These are phyloP conservation scores for Pseudotriccus pelzelni DNA, from an alignment of 2,797 vertebrate genomes.

Conservation along the genomic window DNA sequence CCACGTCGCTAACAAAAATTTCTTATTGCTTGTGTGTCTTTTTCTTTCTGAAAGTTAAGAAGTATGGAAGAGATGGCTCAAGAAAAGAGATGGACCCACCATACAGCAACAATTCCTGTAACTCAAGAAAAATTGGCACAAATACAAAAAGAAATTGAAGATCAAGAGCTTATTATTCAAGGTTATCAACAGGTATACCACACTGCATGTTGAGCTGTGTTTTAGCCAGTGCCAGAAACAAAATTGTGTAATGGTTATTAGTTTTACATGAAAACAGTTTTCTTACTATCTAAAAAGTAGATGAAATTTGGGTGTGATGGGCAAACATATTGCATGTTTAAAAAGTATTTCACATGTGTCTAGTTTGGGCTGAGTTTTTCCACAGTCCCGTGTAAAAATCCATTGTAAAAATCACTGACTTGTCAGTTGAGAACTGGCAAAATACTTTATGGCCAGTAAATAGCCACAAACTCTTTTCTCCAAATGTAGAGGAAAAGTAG, in stretches of 20 bases:
- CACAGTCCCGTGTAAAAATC: neutral
- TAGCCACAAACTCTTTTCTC: neutral
- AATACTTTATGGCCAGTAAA: neutral
- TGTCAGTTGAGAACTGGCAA: neutral
- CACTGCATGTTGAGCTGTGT: neutral
- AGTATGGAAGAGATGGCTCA: slow-evolving; percentile 79
- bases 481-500: neutral
- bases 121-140: slow-evolving; percentile 81
- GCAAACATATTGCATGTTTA: neutral
- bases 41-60: slow-evolving; percentile 76
- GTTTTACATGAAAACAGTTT: neutral
- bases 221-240: neutral
- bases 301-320: neutral
- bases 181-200: slow-evolving; percentile 90
- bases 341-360: neutral
- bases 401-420: neutral
- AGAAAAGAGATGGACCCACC: slow-evolving; percentile 69
- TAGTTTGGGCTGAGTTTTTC: neutral
- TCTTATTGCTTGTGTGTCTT: neutral
- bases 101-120: slow-evolving; percentile 63
- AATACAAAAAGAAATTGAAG: slow-evolving; percentile 86
- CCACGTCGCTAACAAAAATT: neutral
- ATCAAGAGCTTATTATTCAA: slow-evolving; percentile 91
- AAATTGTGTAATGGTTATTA: neutral
- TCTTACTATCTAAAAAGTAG: neutral